Evolutionary conservation across 1,140 invertebrate species (phyloP), one percentile per base, ranked within the genome.

Genomic region (Marisa cornuarietis): DNA sequence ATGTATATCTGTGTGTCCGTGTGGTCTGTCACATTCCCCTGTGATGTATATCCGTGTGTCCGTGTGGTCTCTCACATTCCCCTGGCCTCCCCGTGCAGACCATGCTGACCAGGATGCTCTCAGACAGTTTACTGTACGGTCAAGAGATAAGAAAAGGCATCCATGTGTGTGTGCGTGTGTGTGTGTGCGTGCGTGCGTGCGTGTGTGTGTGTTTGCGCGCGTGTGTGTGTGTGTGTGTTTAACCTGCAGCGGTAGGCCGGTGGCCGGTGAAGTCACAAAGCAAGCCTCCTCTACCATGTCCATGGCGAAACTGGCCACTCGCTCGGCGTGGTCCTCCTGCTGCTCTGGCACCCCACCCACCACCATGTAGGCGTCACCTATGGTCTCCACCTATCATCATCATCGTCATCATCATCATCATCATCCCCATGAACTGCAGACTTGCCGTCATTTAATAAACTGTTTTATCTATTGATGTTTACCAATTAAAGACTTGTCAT

Each of bases 341-440:
- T 24, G 18, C 49, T 85, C 82, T 22, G 83, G 85, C 11, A 74
- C 79, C 16, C 97, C 97, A 3, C 79, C 83, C 18, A 85, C 79
- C 0, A 82, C 81, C 80, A 85, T 83, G 72, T 86, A 86, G 13
- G 84, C 85, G 66, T 88, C 87, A 49, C 85, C 91, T 65, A 91
- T 91, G 1, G 96, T 81, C 69, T 80, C 79, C 26, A 80, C 79
- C 79, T 80, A 16, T n/a, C 68, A 54, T 14, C 20, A 69, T 2
- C 74, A 62, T 20, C 7, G 9, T 31, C 20, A 49, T 42, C 31
- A 42, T 42, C 31, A 42, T 42, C 31, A 42, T 42, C 31, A 42
- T 42, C 24, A 22, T 65, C 4, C 20, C 1, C 31, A 42, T 42
- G 6, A 42, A 22, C 63, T 24, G 24, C 63, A 6, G 24, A 65